These are phyloP conservation scores for Drosophila rhopaloa DNA, from an alignment of 1,140 invertebrate genomes.

Conservation along the genomic window DNA sequence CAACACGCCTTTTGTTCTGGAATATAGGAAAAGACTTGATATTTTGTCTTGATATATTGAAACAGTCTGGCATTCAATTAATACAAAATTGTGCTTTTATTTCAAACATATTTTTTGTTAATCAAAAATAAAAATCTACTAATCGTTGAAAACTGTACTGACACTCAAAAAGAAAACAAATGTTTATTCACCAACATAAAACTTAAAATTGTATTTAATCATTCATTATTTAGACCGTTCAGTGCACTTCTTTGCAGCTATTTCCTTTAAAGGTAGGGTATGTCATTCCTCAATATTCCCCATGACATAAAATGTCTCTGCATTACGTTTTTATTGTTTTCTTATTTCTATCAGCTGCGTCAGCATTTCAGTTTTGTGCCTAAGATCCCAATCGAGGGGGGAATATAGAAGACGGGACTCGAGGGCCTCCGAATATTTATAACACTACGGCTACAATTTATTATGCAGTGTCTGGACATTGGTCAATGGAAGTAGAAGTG, in stretches of 20 bases:
- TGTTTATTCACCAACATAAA: no score
- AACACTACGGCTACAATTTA: conserved; percentile 78
- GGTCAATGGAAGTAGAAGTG: conserved; percentile 5
- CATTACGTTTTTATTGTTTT: conserved; percentile 35
- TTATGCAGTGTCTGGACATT: conserved; percentile 72
- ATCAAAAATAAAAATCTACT: no score
- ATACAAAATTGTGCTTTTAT: no score
- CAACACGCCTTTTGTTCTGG: background rate
- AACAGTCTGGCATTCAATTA: no score
- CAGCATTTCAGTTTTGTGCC: conserved; percentile 63
- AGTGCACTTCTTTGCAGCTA: background rate
- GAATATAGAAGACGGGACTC: background rate
- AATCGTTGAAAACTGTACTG: no score
- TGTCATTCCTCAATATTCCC: conserved; percentile 14
- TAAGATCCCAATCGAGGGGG: conserved; percentile 65
- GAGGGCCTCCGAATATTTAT: conserved; percentile 64
- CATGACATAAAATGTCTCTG: conserved; percentile 22
- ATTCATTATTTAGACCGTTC: no score
- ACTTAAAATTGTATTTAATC: no score
- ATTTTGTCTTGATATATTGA: no score
- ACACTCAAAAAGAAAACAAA: no score
- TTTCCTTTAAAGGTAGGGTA: background rate
- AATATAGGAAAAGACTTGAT: no score
- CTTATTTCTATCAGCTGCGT: conserved; percentile 58
- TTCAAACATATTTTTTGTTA: no score